Evolutionary conservation across 2,888 invertebrate species (phyloP).

Genomic region (Aelia acuminata): DNA sequence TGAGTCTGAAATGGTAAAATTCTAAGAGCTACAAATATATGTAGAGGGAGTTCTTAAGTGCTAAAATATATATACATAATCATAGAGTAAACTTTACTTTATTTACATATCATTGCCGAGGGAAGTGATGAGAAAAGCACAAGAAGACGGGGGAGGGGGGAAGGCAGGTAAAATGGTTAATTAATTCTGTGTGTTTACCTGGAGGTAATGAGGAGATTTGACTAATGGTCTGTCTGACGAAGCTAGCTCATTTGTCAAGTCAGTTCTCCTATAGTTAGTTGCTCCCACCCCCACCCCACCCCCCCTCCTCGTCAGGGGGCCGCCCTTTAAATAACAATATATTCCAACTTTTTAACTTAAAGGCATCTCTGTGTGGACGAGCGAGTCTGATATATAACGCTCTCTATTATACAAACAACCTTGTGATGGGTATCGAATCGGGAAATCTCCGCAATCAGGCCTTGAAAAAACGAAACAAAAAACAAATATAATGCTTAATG

Average conservation of each 20-base stretch:
- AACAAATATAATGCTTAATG: conserved; percentile 11
- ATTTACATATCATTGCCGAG: not conserved
- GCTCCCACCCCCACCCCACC: not conserved
- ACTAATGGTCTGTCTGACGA: conserved; percentile 57
- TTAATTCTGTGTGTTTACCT: conserved; percentile 57
- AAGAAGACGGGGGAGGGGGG: not conserved
- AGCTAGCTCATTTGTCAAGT: conserved; percentile 55
- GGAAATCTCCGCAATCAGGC: not conserved
- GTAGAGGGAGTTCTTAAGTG: too few species aligned
- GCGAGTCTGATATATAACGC: not conserved
- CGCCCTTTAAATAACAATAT: not conserved
- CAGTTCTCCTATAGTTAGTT: conserved; percentile 26
- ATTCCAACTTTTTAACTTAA: not conserved
- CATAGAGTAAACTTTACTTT: not conserved
- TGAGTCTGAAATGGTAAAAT: too few species aligned
- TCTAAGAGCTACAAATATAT: too few species aligned
- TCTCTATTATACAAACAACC: not conserved
- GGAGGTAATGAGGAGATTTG: conserved; percentile 57
- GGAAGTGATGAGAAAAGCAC: not conserved
- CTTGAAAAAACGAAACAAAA: not conserved
- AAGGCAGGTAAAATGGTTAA: conserved; percentile 55
- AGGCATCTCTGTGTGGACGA: not conserved
- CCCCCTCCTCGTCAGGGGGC: too few species aligned
- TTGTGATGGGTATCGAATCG: not conserved
- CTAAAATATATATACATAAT: not conserved